Conservation (phyloP, 2,888 invertebrate species). For the Pemphredon lugubris region DNA sequence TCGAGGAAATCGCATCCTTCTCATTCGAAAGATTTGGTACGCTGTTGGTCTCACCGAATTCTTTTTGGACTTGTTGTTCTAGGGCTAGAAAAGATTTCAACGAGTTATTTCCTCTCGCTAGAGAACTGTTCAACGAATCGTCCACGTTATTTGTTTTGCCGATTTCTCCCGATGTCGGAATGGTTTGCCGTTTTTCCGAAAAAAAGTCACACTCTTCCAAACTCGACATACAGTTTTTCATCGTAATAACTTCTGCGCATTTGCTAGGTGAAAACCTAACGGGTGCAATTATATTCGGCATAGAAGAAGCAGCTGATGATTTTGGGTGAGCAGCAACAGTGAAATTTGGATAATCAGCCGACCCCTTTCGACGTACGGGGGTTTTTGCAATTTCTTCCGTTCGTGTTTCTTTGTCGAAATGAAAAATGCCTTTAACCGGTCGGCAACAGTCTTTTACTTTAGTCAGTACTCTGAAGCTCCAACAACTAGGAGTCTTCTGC, state of each 20-base stretch:
- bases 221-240: neutral
- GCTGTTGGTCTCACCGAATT: neutral
- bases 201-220: neutral
- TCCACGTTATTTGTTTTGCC: neutral
- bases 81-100: constrained; percentile 15
- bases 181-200: neutral
- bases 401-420: constrained; percentile 6
- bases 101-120: constrained; percentile 2
- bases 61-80: constrained; percentile 6
- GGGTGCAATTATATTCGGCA: constrained; percentile 22
- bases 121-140: neutral
- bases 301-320: no score
- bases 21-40: neutral
- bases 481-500: neutral
- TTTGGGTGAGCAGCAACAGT: no score
- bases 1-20: neutral
- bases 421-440: constrained; percentile 17
- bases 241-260: neutral
- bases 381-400: neutral
- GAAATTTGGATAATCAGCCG: no score
- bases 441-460: constrained; percentile 33
- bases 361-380: no score
- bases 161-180: no score
- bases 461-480: constrained; percentile 22
- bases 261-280: constrained; percentile 1